Conservation (phyloP, 2,888 invertebrate species). For the Drosophila emarginata region DNA sequence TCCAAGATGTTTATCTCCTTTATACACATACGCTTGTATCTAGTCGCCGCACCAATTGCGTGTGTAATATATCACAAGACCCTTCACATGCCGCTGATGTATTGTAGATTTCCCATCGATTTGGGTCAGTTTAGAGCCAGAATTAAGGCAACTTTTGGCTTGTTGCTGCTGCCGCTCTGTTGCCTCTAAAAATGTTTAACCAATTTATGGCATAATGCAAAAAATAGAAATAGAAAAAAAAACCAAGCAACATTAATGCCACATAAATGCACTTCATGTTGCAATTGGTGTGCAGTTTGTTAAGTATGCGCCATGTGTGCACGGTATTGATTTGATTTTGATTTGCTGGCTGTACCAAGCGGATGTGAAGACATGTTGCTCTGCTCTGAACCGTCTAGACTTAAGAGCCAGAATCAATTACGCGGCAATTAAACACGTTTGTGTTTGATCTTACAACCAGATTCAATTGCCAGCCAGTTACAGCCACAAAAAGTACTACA, state of each 20-base stretch:
- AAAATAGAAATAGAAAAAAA: neutral
- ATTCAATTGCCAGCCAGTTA: constrained; percentile 23
- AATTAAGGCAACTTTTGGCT: constrained; percentile 39
- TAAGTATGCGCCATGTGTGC: constrained; percentile 64
- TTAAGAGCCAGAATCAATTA: constrained; percentile 51
- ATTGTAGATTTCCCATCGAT: constrained; percentile 47
- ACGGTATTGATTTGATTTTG: constrained; percentile 37
- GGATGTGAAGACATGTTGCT: constrained; percentile 58
- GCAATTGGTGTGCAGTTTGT: constrained; percentile 54
- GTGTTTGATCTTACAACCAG: constrained; percentile 13
- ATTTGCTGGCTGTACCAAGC: constrained; percentile 40
- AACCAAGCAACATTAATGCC: constrained; percentile 57
- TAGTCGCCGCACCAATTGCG: constrained; percentile 39
- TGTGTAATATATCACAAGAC: constrained; percentile 57
- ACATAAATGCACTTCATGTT: constrained; percentile 62
- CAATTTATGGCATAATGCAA: constrained; percentile 59
- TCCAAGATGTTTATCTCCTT: constrained; percentile 52
- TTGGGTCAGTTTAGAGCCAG: constrained; percentile 47
- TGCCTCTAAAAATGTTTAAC: constrained; percentile 40
- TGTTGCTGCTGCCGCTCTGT: constrained; percentile 37
- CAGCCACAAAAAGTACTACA: neutral
- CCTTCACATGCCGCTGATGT: constrained; percentile 47
- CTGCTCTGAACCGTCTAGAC: constrained; percentile 26
- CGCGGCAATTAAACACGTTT: constrained; percentile 52
- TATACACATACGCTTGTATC: neutral